Evolutionary conservation across 1,140 invertebrate species (phyloP), one percentile per base, ranked within the genome.

Genomic region (Bombus sibiricus): DNA sequence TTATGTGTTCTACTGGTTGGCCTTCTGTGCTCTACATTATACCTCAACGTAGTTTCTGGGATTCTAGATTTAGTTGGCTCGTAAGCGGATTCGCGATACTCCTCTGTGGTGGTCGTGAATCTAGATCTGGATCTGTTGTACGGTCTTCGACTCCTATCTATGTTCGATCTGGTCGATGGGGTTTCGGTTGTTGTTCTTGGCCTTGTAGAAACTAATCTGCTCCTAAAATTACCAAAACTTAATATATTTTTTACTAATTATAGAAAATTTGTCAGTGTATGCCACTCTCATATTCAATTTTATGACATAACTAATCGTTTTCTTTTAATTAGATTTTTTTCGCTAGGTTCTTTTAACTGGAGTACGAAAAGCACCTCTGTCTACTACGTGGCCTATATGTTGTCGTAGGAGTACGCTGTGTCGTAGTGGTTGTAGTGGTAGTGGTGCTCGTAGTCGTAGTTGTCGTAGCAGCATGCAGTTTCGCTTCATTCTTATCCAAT

Each of bases 401-500:
- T 2, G 94, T 94, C 3, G 92, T 92, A 0, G 91, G 92, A 13
- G 83, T 62, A 76, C 92, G 92, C 18, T 91, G 90, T n/a, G 92
- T 93, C 0, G 90, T 90, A 10, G 91, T 91, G 0, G 92, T 89
- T 1, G 90, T 91, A 1, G 89, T 86, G 10, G 59, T 62, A 0
- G 91, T 88, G 12, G 90, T 89, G 1, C 90, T 92, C 3, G 92
- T 92, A 3, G 93, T 83, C 0, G 89, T 91, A 13, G 88, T 88
- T 0, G 89, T 75, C 2, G 86, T 85, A 6, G 79, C 81, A 3
- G 79, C n/a, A 1, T 88, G 41, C 5, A 83, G 74, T 39, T 88
- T 77, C 0, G 64, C 82, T 68, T 94, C 92, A 79, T 90, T 87
- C 57, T 93, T 93, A 74, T 97, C 96, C 85, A 96, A 92, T 34